Percentiles rank a stretch among this genome's conserved stretches.
phyloP scores from a whole-genome alignment of 2,113 vertebrate species.

The Oreochromis aureus region DNA sequence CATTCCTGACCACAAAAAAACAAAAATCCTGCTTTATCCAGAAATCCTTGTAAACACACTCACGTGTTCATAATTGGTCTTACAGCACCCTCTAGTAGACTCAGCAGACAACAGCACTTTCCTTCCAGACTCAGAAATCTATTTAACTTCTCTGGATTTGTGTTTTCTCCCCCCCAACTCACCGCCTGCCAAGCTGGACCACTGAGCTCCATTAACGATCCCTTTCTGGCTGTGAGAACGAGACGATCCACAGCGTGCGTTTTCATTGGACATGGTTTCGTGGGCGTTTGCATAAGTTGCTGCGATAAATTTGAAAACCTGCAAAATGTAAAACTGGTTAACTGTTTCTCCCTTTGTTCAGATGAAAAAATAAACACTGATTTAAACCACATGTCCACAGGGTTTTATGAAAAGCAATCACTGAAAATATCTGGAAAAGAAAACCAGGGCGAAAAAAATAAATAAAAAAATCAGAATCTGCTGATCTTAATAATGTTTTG shows the following conservation, averaged over 20 bases:
- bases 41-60: neutral
- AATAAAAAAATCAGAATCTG: neutral
- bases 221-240: slow-evolving; percentile 70
- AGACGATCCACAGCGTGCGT: slow-evolving; percentile 80
- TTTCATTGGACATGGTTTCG: slow-evolving; percentile 77
- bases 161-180: neutral
- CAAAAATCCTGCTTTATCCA: neutral
- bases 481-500: neutral
- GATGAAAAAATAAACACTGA: neutral
- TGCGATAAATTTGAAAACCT: slow-evolving; percentile 88
- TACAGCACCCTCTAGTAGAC: slow-evolving; percentile 22
- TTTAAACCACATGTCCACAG: neutral
- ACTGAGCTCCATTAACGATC: slow-evolving; percentile 87
- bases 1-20: slow-evolving; percentile 78
- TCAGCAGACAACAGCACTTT: neutral
- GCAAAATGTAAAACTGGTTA: neutral
- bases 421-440: neutral
- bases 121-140: neutral
- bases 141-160: neutral
- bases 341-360: neutral
- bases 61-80: neutral
- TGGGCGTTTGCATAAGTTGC: slow-evolving; percentile 81
- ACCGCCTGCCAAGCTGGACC: slow-evolving; percentile 80
- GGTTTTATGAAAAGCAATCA: neutral
- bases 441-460: neutral